Percentiles rank a stretch among this genome's conserved stretches.
phyloP scores from a whole-genome alignment of 1,140 invertebrate species.

The Meloidogyne hapla region DNA sequence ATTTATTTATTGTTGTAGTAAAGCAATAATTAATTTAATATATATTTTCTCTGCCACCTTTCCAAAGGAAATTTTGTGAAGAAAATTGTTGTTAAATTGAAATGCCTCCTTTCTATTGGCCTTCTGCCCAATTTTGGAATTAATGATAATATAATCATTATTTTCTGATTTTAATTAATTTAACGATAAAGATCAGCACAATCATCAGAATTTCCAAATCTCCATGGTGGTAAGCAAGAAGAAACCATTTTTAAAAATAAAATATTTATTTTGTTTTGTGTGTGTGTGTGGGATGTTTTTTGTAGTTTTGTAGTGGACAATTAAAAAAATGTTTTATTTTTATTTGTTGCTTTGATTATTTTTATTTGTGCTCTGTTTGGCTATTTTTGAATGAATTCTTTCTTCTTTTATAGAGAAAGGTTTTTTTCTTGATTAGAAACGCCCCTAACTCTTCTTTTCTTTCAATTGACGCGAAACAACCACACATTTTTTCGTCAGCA shows the following conservation, averaged over 20 bases:
- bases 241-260: not conserved
- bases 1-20: too few species aligned
- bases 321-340: too few species aligned
- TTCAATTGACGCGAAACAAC: not conserved
- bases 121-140: not conserved
- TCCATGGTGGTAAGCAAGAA: not conserved
- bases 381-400: too few species aligned
- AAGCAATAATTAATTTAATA: too few species aligned
- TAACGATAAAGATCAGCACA: conserved; percentile 3
- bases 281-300: not conserved
- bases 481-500: not conserved
- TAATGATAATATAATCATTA: not conserved
- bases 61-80: conserved; percentile 2
- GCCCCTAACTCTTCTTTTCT: not conserved
- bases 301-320: too few species aligned
- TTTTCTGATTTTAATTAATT: not conserved
- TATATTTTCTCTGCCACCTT: not conserved
- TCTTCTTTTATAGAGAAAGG: not conserved
- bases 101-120: not conserved
- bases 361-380: too few species aligned
- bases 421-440: not conserved
- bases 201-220: conserved; percentile 1
- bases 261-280: not conserved
- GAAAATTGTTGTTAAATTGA: not conserved
- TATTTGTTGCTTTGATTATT: too few species aligned